A percentile compares a stretch with the other conserved stretches of the same genome.
These are phyloP conservation scores for Wasmannia auropunctata DNA, from an alignment of 1,140 invertebrate genomes.

Conservation along the genomic window DNA sequence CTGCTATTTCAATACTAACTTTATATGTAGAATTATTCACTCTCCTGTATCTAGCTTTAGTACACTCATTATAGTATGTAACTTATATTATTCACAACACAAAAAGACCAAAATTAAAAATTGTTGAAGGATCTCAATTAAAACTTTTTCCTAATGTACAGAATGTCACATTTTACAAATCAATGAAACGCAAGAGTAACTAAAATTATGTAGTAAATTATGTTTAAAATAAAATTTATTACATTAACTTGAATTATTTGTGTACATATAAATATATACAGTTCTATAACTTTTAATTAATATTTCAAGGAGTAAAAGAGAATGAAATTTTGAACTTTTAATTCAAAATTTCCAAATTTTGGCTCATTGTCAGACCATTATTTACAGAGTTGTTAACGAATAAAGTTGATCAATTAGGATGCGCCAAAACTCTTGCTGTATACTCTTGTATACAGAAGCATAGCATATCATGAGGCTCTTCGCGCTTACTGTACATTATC, in stretches of 20 bases:
- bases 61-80: neutral
- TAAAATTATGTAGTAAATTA: neutral
- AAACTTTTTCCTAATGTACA: neutral
- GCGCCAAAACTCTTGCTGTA: too few relatives aligned
- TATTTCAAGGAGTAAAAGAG: too few relatives aligned
- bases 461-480: too few relatives aligned
- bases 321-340: too few relatives aligned
- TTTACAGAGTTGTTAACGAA: too few relatives aligned
- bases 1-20: slow-evolving; percentile 7
- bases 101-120: neutral
- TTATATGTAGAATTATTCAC: slow-evolving; percentile 12
- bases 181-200: neutral
- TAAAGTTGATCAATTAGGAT: too few relatives aligned
- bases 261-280: too few relatives aligned
- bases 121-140: neutral
- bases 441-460: too few relatives aligned
- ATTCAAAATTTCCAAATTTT: too few relatives aligned
- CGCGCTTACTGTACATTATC: too few relatives aligned
- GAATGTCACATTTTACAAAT: neutral
- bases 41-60: neutral
- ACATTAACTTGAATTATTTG: neutral
- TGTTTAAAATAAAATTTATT: slow-evolving; percentile 14
- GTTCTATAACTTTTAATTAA: too few relatives aligned
- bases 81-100: neutral
- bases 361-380: too few relatives aligned